Evolutionary conservation across 2,797 vertebrate genomes (phyloP), one percentile per base, ranked within the genome.

Genomic region (Pantherophis alleghaniensis): DNA sequence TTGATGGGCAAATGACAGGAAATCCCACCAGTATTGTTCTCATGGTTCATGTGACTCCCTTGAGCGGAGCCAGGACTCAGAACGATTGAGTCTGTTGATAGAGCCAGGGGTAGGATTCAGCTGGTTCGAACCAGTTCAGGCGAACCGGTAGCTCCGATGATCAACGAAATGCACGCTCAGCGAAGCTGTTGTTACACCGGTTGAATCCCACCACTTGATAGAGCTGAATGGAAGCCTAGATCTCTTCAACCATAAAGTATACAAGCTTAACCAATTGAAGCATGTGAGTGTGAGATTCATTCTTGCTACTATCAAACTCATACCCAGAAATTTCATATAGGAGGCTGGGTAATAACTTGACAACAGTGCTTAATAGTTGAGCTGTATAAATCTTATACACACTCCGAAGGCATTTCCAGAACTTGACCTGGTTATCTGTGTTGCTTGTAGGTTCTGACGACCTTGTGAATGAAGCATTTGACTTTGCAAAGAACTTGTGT

Each of bases 401-500:
- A 1, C 90, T 86, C 69, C 66, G 87, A 90, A 94, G 1, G 87
- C 51, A 47, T 10, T 92, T 93, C 92, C 87, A 94, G 95, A 69
- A 92, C 1, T 37, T 97, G 86, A 89, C 94, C 95, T 96, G 96
- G 32, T 93, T 42, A 93, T 96, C 59, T 95, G 59, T 95, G 92
- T 14, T 60, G 16, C 96, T 87, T 94, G 42, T 96, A 99, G 99
- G 99, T 97, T 99, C 99, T 92, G 99, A 99, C 95, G 99, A 99
- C 97, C 98, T 99, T 95, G 99, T 99, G 97, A 99, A 98, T 95
- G 99, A 99, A 56, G 99, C 99, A 10, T 99, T 99, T 96, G 99
- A 99, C 98, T 99, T 99, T 96, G 99, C 99, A 96, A 99, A 99
- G 98, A 99, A 99, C 98, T 98, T 99, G 95, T 99, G 99, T 97